phyloP scores from a whole-genome alignment of 2,797 vertebrate genomes.

The Loris lydekkerianus region DNA sequence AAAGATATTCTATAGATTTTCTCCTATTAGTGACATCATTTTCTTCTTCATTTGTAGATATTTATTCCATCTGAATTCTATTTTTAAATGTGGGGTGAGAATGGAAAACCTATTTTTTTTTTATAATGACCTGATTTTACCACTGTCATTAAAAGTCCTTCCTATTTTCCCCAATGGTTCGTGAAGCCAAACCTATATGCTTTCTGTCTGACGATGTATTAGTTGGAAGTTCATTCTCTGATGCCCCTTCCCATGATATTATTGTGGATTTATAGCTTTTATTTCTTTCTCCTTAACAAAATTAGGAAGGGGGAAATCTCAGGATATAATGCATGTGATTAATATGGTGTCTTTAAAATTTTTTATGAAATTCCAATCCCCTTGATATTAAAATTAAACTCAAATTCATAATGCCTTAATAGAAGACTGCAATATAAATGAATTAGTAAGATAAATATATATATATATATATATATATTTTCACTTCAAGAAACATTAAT shows the following conservation, averaged over 20 bases:
- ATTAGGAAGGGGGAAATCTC: neutral
- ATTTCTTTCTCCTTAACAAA: neutral
- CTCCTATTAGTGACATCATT: neutral
- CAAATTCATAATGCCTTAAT: neutral
- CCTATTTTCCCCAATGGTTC: neutral
- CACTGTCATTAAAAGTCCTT: neutral
- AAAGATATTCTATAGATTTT: neutral
- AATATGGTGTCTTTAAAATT: neutral
- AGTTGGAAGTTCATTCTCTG: neutral
- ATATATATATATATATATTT: neutral
- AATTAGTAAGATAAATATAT: neutral
- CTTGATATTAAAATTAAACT: slow-evolving; percentile 19
- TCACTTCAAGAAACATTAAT: neutral
- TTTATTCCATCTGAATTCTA: slow-evolving; percentile 15
- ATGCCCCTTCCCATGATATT: neutral
- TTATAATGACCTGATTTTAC: slow-evolving; percentile 25
- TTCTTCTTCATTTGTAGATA: neutral
- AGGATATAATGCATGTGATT: neutral
- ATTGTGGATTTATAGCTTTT: neutral
- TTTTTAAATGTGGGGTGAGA: neutral
- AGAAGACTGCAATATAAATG: neutral
- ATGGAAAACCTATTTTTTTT: neutral
- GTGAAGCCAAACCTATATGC: neutral
- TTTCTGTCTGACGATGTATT: neutral
- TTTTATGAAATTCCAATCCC: neutral